A percentile compares a stretch with the other conserved stretches of the same genome.
These are phyloP conservation scores for Drosophila kurseongensis DNA, from an alignment of 1,140 invertebrate genomes.

Conservation along the genomic window DNA sequence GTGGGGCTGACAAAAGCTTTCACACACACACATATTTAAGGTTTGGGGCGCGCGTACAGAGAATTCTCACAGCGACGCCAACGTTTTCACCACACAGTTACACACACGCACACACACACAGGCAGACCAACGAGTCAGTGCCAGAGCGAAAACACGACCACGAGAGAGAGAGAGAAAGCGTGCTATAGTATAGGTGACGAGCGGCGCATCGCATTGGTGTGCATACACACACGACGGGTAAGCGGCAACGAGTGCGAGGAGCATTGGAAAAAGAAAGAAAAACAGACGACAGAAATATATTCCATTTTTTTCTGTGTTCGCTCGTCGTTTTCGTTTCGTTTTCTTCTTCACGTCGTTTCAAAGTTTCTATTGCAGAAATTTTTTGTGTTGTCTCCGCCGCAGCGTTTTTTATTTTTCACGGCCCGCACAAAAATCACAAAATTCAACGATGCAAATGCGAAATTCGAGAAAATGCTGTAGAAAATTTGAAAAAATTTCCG, in stretches of 20 bases:
- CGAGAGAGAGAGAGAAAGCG: conserved; percentile 45
- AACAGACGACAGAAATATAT: conserved; percentile 82
- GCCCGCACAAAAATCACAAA: conserved; percentile 65
- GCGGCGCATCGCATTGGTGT: conserved; percentile 49
- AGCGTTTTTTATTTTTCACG: conserved; percentile 63
- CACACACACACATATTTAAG: conserved; percentile 34
- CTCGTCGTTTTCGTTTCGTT: conserved; percentile 73
- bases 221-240: conserved; percentile 68
- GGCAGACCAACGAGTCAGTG: conserved; percentile 30
- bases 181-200: conserved; percentile 56
- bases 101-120: conserved; percentile 14
- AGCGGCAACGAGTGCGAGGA: conserved; percentile 77
- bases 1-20: conserved; percentile 48
- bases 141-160: conserved; percentile 34
- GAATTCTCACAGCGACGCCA: conserved; percentile 35
- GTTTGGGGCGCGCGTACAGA: conserved; percentile 56
- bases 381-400: conserved; percentile 71
- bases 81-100: conserved; percentile 30
- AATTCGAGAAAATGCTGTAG: conserved; percentile 66
- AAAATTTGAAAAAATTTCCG: conserved; percentile 72
- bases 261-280: conserved; percentile 84
- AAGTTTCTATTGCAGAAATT: conserved; percentile 84
- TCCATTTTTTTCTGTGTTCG: conserved; percentile 79
- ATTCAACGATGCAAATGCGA: conserved; percentile 69
- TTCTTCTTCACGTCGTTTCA: conserved; percentile 84